Evolutionary conservation across 2,888 invertebrate species (phyloP).

Genomic region (Drosophila acutilabella): DNA sequence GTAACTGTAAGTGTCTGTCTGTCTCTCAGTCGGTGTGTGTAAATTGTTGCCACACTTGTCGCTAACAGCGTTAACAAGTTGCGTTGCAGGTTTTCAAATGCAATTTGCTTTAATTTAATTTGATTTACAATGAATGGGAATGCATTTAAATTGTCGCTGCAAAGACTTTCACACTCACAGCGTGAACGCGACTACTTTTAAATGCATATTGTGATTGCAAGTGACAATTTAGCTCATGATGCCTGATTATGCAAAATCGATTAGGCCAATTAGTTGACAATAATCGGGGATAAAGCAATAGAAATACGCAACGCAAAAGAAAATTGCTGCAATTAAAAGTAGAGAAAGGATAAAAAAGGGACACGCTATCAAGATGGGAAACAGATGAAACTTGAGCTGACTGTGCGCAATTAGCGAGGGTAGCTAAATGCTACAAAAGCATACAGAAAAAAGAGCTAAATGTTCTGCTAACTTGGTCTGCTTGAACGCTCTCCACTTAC

Average conservation of each 20-base stretch:
- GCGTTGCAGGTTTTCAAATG: conserved; percentile 45
- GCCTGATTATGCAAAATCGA: conserved; percentile 64
- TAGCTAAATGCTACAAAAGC: conserved; percentile 6
- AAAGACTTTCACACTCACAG: conserved; percentile 62
- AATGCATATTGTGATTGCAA: conserved; percentile 43
- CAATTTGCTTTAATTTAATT: conserved; percentile 52
- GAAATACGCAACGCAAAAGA: conserved; percentile 7
- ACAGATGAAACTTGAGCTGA: conserved; percentile 4
- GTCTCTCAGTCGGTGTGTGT: conserved; percentile 2
- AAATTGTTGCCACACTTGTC: conserved; percentile 59
- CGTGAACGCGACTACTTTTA: conserved; percentile 40
- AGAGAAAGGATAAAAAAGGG: not conserved
- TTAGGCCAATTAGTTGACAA: conserved; percentile 47
- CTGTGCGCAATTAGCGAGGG: conserved; percentile 39
- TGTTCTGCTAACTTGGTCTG: conserved; percentile 14
- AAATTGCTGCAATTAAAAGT: conserved; percentile 25
- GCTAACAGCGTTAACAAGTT: conserved; percentile 61
- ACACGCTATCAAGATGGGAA: conserved; percentile 20
- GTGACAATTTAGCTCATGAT: conserved; percentile 42
- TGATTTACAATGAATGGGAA: conserved; percentile 28
- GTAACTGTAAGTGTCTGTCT: conserved; percentile 15
- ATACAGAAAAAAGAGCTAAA: not conserved
- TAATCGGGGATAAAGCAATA: conserved; percentile 24
- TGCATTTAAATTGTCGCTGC: conserved; percentile 45
- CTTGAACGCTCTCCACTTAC: conserved; percentile 24